Base-by-base conservation (phyloP, 2,888 invertebrate genomes). In the Microctonus brassicae region DNA sequence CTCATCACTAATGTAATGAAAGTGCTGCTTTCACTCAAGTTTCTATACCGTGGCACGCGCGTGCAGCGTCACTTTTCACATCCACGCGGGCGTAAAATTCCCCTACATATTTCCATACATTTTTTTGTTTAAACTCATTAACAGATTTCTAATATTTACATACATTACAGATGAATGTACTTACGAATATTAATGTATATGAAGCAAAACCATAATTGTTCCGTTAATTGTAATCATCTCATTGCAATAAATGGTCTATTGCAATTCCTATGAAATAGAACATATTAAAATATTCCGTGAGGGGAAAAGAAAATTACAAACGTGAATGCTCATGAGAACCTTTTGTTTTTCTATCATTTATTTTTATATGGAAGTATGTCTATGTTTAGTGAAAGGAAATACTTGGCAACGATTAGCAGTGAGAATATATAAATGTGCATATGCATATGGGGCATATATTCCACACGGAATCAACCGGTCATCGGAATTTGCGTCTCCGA, bases 11-110 rank as follows among this genome's bases (percentile, higher is more conserved):
- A 13, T 17, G 69, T 75, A 76, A 84, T 75, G 83, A 84, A 83
- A 84, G 80, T 80, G 80, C 79, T 77, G 82, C 85, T 84, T 84
- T 85, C 85, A 81, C 85, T 78, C 55, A 52, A 79, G 78, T 81
- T 81, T 80, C 80, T 80, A 78, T 47, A 47, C 7, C 72, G 65
- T 53, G 34, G 52, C 73, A 55, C 68, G 73, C 69, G 68, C 71
- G 34, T 60, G 29, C 22, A 20, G 53, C 24, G 39, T 68, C 73
- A 77, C 75, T 73, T 77, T 75, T 77, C 77, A 67, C 65, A 66
- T 61, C 42, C 77, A 75, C 20, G 57, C 73, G 71, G 69, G 64
- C 76, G 74, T 76, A 70, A 64, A 76, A 53, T 72, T 2, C 6
- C n/a, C 69, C 17, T 17, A 17, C 57, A 3, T 7, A 29, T 29